Evolutionary conservation across 1,140 invertebrate species (phyloP), one percentile per base, ranked within the genome.

Genomic region (Drosophila trapezifrons): DNA sequence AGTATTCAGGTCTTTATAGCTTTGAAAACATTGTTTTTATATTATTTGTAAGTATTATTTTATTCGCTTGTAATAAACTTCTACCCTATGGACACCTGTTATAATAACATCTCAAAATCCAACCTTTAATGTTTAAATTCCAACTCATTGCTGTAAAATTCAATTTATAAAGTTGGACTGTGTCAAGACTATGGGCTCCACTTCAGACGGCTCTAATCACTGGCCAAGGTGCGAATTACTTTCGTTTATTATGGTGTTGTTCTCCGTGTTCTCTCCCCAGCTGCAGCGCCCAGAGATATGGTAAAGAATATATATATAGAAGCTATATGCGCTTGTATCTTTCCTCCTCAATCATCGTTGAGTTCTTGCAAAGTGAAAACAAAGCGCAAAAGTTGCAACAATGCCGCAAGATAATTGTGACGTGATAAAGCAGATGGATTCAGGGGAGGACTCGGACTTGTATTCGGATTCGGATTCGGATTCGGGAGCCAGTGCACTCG

Each of bases 331-430:
- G 22, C 18, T 22, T 60, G 17, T 63, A 63, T 43, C 25, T 56
- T 42, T n/a, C 8, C 32, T 51, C 47, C 46, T 60, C 47, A 54
- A 60, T 60, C 20, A 18, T 60, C 29, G 49, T 56, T 76, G 20
- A 10, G 38, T 29, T 29, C 56, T 38, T 15, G 29, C 38, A 51
- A 57, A 52, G 29, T 67, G 35, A 65, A 73, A 87, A 79, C 84
- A 86, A 83, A 82, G 72, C 76, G 81, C 71, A 83, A 82, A 79
- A 79, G 79, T 86, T 87, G 76, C 79, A 83, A 87, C 82, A 87
- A 87, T 78, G 82, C 71, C 35, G 51, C 65, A 56, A 76, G 79
- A 86, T 87, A 86, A 85, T 82, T 78, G 77, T 86, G 82, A 81
- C 69, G 67, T 80, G 83, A 82, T 82, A 87, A 65, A 76, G 63